A percentile compares a stretch with the other conserved stretches of the same genome.
phyloP scores from a whole-genome alignment of 2,113 vertebrate species.

The Pica pica region DNA sequence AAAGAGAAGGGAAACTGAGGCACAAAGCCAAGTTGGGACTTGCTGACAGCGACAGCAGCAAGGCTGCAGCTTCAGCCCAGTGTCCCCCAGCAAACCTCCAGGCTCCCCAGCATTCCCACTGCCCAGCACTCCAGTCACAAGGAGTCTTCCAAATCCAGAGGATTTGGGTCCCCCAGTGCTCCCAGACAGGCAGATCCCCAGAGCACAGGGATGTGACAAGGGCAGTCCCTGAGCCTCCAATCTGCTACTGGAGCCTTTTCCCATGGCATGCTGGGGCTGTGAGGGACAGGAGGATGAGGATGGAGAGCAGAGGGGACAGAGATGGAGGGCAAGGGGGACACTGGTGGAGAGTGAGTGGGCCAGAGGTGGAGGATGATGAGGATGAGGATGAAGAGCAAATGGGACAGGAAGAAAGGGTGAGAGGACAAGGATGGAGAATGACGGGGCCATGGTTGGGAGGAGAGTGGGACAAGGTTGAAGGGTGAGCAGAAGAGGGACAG shows the following conservation, averaged over 20 bases:
- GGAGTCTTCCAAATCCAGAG: neutral
- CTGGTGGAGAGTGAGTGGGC: neutral
- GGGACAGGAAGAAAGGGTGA: neutral
- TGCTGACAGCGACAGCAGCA: neutral
- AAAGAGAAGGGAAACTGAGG: neutral
- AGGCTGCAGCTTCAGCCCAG: neutral
- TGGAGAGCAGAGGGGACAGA: neutral
- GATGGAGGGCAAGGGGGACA: neutral
- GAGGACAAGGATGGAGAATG: neutral
- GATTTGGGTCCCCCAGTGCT: neutral
- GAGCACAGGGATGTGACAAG: rapidly evolving
- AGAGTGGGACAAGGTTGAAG: rapidly evolving
- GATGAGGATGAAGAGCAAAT: neutral
- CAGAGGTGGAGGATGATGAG: neutral
- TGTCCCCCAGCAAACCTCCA: neutral
- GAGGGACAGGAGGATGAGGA: neutral
- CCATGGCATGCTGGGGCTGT: rapidly evolving
- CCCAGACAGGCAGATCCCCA: neutral
- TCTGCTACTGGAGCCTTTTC: neutral
- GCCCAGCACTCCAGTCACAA: rapidly evolving
- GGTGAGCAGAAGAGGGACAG: rapidly evolving
- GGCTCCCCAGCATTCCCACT: neutral
- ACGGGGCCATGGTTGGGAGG: neutral
- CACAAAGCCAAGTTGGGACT: neutral
- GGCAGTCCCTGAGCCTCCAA: rapidly evolving